A percentile compares a stretch with the other conserved stretches of the same genome.
Conservation (phyloP, 2,113 vertebrate genomes). For the Orientallactaga bullata region DNA sequence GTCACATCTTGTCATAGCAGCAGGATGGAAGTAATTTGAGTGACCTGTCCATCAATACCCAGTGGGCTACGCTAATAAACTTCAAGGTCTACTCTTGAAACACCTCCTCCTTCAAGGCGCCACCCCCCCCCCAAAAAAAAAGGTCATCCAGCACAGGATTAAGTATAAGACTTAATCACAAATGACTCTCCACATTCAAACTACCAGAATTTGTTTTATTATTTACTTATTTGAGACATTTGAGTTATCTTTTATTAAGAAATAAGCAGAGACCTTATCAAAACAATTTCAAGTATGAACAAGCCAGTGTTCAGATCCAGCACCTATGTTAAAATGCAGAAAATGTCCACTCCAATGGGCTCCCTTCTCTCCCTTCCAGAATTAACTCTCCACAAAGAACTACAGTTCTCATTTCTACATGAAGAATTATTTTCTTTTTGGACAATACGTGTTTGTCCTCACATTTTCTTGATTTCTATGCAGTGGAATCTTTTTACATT, state of each 20-base stretch:
- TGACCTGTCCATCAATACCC: too few relatives aligned
- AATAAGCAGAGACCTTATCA: not conserved
- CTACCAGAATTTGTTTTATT: too few relatives aligned
- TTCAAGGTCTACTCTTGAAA: too few relatives aligned
- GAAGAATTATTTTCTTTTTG: constrained; percentile 1
- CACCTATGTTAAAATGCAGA: not conserved
- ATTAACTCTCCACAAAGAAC: not conserved
- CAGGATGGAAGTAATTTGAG: too few relatives aligned
- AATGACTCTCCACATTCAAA: too few relatives aligned
- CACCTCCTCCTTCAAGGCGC: too few relatives aligned
- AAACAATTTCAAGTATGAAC: not conserved
- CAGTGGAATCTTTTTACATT: not conserved
- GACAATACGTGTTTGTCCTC: not conserved
- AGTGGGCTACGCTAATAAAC: too few relatives aligned
- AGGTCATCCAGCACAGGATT: too few relatives aligned
- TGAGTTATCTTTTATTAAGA: not conserved
- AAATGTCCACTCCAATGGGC: not conserved
- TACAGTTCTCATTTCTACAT: not conserved
- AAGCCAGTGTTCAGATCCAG: not conserved
- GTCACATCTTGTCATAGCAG: too few relatives aligned
- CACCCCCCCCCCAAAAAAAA: too few relatives aligned
- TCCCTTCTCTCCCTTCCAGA: not conserved
- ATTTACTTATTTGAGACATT: too few relatives aligned
- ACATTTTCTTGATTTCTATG: not conserved
- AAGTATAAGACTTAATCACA: too few relatives aligned